These are phyloP conservation scores for Sympetrum striolatum DNA, from an alignment of 2,888 invertebrate genomes.

Conservation along the genomic window DNA sequence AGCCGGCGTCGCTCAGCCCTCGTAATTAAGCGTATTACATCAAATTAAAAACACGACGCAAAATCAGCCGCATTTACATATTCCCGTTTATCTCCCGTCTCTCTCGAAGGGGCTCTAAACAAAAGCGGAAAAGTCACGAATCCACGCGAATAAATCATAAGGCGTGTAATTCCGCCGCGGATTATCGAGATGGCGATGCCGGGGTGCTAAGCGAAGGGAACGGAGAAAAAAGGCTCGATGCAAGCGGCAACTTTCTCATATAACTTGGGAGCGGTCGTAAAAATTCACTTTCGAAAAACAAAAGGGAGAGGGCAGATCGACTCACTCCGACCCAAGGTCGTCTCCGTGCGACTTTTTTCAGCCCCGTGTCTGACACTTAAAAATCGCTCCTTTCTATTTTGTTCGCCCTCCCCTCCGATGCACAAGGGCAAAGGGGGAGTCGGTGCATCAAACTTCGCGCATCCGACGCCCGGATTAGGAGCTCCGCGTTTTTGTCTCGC, in stretches of 20 bases:
- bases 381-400: neutral
- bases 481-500: neutral
- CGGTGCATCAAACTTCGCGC: neutral
- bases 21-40: too few species aligned
- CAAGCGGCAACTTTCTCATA: neutral
- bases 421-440: neutral
- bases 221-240: neutral
- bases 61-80: neutral
- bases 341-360: neutral
- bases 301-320: neutral
- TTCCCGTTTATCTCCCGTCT: neutral
- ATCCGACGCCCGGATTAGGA: neutral
- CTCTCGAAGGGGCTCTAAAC: neutral
- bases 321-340: constrained; percentile 24
- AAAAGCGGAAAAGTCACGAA: neutral
- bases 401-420: neutral
- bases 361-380: neutral
- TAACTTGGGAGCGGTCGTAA: neutral
- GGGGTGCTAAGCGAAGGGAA: neutral
- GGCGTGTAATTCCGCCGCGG: too few species aligned
- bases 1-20: too few species aligned
- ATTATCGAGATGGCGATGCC: neutral
- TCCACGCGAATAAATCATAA: neutral
- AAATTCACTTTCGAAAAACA: constrained; percentile 1
- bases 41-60: neutral